Conservation (phyloP, 2,113 vertebrate species). For the Ibidorhyncha struthersii region DNA sequence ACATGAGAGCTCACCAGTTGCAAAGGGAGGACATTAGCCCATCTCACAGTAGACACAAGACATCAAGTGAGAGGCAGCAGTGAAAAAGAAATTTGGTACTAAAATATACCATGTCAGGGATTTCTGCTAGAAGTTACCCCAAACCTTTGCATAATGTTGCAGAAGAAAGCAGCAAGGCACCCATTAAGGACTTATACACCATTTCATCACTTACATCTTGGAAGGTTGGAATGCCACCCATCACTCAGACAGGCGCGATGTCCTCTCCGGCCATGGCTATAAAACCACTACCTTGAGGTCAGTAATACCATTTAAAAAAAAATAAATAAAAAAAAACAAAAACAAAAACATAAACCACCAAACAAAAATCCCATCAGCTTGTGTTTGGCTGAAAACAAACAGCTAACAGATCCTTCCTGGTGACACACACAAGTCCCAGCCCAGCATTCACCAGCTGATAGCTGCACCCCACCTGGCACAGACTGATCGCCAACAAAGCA, state of each 20-base stretch:
- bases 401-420: not conserved
- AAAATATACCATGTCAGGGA: not conserved
- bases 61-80: not conserved
- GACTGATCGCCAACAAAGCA: not conserved
- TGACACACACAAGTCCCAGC: accelerated
- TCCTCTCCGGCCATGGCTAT: not conserved
- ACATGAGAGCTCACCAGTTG: not conserved
- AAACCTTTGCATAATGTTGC: not conserved
- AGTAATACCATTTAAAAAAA: not conserved
- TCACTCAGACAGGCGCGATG: not conserved
- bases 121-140: not conserved
- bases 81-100: not conserved
- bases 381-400: not conserved
- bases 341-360: no score
- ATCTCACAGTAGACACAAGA: not conserved
- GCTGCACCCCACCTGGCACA: not conserved
- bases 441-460: not conserved
- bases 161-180: not conserved
- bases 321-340: not conserved
- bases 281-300: not conserved
- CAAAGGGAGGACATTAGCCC: not conserved
- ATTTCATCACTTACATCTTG: not conserved
- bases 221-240: not conserved
- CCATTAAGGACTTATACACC: not conserved
- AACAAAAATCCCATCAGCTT: not conserved